These are phyloP conservation scores for Neotoma lepida DNA, from an alignment of 2,113 vertebrate genomes.

Conservation along the genomic window DNA sequence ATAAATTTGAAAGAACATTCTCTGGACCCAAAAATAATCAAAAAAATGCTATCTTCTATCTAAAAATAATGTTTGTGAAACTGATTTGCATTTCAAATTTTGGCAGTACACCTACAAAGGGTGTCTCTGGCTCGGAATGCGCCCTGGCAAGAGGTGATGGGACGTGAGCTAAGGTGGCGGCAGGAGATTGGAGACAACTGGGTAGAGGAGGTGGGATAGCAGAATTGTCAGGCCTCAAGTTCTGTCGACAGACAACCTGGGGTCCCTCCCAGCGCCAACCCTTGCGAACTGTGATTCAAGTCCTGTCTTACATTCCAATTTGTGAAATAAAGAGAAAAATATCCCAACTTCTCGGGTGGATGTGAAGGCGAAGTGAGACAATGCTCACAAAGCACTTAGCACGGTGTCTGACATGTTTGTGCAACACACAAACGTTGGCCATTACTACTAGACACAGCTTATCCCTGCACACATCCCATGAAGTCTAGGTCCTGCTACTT, in stretches of 20 bases:
- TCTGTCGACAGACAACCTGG: constrained; percentile 72
- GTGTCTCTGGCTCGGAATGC: constrained; percentile 80
- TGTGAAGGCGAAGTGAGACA: constrained; percentile 28
- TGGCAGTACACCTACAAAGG: constrained; percentile 81
- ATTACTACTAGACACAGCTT: neutral
- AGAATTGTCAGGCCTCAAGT: constrained; percentile 60
- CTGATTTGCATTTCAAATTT: constrained; percentile 82
- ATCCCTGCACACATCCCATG: neutral
- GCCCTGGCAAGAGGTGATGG: constrained; percentile 79
- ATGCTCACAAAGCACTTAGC: neutral
- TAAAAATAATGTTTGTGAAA: constrained; percentile 81
- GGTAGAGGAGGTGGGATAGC: constrained; percentile 60
- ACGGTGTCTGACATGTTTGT: neutral
- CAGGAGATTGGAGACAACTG: constrained; percentile 78
- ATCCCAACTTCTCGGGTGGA: constrained; percentile 35
- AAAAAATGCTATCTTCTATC: constrained; percentile 73
- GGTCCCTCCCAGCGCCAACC: constrained; percentile 55
- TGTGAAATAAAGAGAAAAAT: constrained; percentile 53
- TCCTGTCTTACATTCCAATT: constrained; percentile 47
- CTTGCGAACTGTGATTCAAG: constrained; percentile 59
- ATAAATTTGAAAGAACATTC: constrained; percentile 79
- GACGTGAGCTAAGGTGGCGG: constrained; percentile 81
- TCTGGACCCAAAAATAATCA: constrained; percentile 75
- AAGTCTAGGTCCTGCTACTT: neutral
- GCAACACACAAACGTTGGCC: neutral